Evolutionary conservation across 2,888 invertebrate genomes (phyloP), one percentile per base, ranked within the genome.

Genomic region (Hybos culiciformis): DNA sequence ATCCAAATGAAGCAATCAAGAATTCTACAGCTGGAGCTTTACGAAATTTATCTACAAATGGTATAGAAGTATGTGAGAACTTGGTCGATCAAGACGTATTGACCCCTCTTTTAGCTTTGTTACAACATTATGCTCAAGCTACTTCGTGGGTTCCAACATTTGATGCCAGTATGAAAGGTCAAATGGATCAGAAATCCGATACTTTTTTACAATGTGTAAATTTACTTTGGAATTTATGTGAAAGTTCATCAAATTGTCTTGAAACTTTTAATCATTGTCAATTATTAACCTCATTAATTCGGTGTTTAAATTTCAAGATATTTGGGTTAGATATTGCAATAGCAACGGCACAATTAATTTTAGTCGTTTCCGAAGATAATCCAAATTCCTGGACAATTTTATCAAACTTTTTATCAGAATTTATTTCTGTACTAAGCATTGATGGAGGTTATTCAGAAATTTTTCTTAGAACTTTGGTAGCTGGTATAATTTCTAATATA

Each of bases 321-420:
- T 80, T 75, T 57, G 77, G 75, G 2, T 58, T 63, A 40, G 72
- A 75, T 31, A 70, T 77, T 44, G 67, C 72, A 3, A 70, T 69
- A 50, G 70, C 73, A 17, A 70, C 72, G 46, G 72, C 77, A 32
- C 80, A 83, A 54, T 82, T 80, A 55, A 61, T 83, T 7, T 70
- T 80, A 53, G 79, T 81, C 5, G 71, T 82, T 32, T 73, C 79
- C 1, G 84, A 84, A 63, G 79, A 82, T 49, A 83, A 83, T 61
- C 63, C 70, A 1, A 58, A 62, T 44, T 74, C 75, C 1, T 69
- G 74, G 58, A 61, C 63, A 24, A 69, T 72, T 50, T 63, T 79
- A n/a, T 53, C 53, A 32, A 70, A 70, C 50, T 68, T 65, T 39
- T 69, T 72, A 37, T 68, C 69, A 39, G 66, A 62, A 32, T 61